Evolutionary conservation across 1,140 invertebrate species (phyloP), one percentile per base, ranked within the genome.

Genomic region (Trissolcus basalis): DNA sequence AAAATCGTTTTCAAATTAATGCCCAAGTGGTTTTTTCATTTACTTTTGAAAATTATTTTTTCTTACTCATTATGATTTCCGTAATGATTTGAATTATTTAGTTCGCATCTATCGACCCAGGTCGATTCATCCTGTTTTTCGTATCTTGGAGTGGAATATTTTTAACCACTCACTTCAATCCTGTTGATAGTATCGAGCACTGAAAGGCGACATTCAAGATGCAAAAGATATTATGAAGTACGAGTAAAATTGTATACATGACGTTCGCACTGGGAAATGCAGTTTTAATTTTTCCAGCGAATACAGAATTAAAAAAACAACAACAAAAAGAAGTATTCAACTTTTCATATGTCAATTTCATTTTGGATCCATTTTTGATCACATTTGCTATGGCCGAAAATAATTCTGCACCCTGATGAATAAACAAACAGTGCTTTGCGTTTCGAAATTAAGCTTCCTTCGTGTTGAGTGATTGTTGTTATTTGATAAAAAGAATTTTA

Each of bases 111-210:
- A 41, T 48, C 12, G 13, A 44, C 1, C 11, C 6, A 16, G 36
- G 35, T 44, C 36, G 47, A 68, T 68, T 68, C 64, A 58, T 59
- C 39, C 47, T 53, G 58, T 27, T 67, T 67, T 58, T 53, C 53
- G 44, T 48, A 54, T 41, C 43, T 54, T 11, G n/a, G 56, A 60
- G 50, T 36, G 55, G 60, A 69, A 69, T 54, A 60, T 69, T 60
- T 69, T 60, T 32, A 69, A 69, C 55, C 55, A 69, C 65, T 69
- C 65, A 54, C 49, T 69, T 69, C 60, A 69, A 60, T 69, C 44
- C 16, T 54, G 12, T 43, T 60, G 65, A 60, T 69, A 47, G 55
- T 60, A 69, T 69, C 56, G 63, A 33, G 56, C 43, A 41, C 48
- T 58, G 56, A 69, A 27, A 69, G 48, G 48, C 64, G 54, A 68